Conservation (phyloP, 2,797 vertebrate species). For the Hylomyscus alleni region DNA sequence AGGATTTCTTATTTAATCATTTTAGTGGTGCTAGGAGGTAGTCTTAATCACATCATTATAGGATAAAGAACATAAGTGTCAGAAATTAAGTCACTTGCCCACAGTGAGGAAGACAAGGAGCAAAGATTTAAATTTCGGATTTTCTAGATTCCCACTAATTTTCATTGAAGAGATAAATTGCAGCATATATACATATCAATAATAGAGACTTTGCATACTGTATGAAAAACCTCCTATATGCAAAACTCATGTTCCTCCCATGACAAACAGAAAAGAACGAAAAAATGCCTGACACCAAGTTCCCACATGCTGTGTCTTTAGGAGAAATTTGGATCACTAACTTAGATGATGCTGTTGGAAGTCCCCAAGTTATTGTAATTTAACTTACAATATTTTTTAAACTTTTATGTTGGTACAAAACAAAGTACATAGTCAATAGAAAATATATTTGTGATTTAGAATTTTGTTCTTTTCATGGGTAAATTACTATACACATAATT, state of each 20-base stretch:
- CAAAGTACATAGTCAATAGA: background rate
- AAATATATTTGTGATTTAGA: background rate
- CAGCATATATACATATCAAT: background rate
- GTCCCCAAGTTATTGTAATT: background rate
- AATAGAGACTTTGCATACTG: background rate
- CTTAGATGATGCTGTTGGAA: background rate
- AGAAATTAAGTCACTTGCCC: background rate
- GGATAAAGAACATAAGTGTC: slow-evolving; percentile 7
- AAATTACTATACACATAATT: background rate
- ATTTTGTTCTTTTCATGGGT: background rate
- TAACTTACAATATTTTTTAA: background rate
- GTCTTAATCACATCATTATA: slow-evolving; percentile 20
- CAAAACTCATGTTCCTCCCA: background rate
- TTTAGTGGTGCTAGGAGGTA: background rate
- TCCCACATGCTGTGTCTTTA: background rate
- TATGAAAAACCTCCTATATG: background rate
- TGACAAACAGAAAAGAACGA: background rate
- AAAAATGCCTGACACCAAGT: background rate
- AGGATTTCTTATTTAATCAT: slow-evolving; percentile 1
- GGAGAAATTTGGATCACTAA: background rate
- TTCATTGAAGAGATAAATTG: background rate
- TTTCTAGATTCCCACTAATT: background rate
- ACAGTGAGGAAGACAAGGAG: background rate
- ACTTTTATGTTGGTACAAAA: background rate
- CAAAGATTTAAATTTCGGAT: slow-evolving; percentile 7